A percentile compares a stretch with the other conserved stretches of the same genome.
Conservation (phyloP, 2,888 invertebrate species). For the Anarsia innoxiella region DNA sequence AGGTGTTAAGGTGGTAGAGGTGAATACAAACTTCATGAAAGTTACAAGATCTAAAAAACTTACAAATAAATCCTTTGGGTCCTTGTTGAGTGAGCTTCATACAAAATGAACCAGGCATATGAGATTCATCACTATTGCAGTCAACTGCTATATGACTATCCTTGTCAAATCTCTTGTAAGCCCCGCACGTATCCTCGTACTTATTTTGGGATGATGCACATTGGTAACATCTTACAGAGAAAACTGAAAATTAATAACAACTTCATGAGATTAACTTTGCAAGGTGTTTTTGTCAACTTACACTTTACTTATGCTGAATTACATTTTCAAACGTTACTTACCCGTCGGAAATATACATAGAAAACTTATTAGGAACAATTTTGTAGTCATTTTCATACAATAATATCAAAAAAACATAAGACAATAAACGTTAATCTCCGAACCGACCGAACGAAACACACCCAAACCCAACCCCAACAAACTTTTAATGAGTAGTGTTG, state of each 20-base stretch:
- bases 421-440: slow-evolving; percentile 7
- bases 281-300: slow-evolving; percentile 1
- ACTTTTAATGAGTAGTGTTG: too few relatives aligned
- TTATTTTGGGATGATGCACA: slow-evolving; percentile 90
- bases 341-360: slow-evolving; percentile 26
- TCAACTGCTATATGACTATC: slow-evolving; percentile 92
- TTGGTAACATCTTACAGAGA: slow-evolving; percentile 92
- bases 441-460: slow-evolving; percentile 15
- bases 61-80: slow-evolving; percentile 95
- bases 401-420: slow-evolving; percentile 6
- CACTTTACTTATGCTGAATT: not conserved
- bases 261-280: not conserved
- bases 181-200: slow-evolving; percentile 91
- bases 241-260: slow-evolving; percentile 53
- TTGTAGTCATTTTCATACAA: slow-evolving; percentile 15
- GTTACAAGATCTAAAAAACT: too few relatives aligned
- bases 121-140: slow-evolving; percentile 94
- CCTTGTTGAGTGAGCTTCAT: slow-evolving; percentile 96
- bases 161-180: slow-evolving; percentile 89
- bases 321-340: too few relatives aligned
- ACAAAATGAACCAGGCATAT: slow-evolving; percentile 96
- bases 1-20: too few relatives aligned
- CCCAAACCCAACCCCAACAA: too few relatives aligned
- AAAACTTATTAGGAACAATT: slow-evolving; percentile 19
- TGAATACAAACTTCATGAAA: too few relatives aligned